Percentiles rank a stretch among this genome's conserved stretches.
Evolutionary conservation across 2,797 vertebrate genomes (phyloP).

Genomic region (Gadopsis bispinosus): DNA sequence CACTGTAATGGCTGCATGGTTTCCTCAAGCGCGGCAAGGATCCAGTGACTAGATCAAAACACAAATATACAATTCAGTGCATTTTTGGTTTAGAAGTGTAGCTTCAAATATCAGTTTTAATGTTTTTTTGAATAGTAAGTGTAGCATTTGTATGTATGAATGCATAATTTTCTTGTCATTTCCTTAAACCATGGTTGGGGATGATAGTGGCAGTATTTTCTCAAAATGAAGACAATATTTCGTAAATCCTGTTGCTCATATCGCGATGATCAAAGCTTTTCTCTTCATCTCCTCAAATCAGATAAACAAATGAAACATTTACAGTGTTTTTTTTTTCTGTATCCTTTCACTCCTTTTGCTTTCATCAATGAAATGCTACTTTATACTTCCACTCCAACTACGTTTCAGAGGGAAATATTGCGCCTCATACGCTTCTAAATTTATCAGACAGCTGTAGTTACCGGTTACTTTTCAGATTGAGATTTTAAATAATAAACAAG

Average conservation of each 20-base stretch:
- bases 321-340: neutral
- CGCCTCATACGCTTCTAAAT: neutral
- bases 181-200: neutral
- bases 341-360: neutral
- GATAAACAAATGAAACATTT: constrained; percentile 21
- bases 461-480: neutral
- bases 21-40: constrained; percentile 67
- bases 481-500: neutral
- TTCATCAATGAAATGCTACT: neutral
- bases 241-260: constrained; percentile 9
- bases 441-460: neutral
- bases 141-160: constrained; percentile 9
- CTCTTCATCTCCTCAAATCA: constrained; percentile 14
- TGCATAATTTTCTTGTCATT: constrained; percentile 1
- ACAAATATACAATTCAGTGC: constrained; percentile 23
- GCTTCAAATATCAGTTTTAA: neutral
- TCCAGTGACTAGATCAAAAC: constrained; percentile 50
- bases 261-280: constrained; percentile 27
- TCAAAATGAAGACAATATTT: constrained; percentile 29
- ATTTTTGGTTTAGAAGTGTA: neutral
- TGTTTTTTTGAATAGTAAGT: constrained; percentile 17
- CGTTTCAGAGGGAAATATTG: neutral
- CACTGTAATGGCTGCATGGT: constrained; percentile 76
- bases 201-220: neutral
- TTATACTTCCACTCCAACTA: neutral